Conservation (phyloP, 2,113 vertebrate species). For the Megatriorchis doriae region DNA sequence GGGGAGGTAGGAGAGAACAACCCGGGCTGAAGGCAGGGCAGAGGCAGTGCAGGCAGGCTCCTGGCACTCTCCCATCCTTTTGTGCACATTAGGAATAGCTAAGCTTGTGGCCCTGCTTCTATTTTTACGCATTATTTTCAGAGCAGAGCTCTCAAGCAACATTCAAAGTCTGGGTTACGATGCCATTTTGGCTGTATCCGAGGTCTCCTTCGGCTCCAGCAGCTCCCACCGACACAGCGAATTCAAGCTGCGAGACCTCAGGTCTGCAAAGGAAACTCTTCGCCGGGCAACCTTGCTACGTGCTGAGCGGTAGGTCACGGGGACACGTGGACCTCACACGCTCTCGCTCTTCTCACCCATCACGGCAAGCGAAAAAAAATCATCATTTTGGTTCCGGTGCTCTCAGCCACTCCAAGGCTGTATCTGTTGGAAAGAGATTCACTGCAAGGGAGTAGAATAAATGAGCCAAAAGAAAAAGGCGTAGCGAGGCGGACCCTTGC, state of each 20-base stretch:
- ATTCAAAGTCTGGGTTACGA: neutral
- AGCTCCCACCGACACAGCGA: neutral
- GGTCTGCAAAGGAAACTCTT: neutral
- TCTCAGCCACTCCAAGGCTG: fast-evolving
- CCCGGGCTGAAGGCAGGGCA: neutral
- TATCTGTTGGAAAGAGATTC: neutral
- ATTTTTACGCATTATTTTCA: slow-evolving; percentile 6
- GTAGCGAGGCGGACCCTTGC: neutral
- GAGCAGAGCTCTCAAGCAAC: neutral
- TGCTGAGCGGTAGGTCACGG: neutral
- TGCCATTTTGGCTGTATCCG: neutral
- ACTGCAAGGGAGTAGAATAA: neutral
- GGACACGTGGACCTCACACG: fast-evolving
- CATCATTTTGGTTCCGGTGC: neutral
- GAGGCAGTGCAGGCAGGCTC: neutral
- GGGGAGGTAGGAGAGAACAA: neutral
- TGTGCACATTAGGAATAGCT: neutral
- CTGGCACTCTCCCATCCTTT: slow-evolving; percentile 25
- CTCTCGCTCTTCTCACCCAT: neutral
- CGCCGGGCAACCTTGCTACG: neutral
- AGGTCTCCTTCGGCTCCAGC: neutral
- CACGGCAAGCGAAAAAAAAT: neutral
- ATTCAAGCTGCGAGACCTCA: neutral
- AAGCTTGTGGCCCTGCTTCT: neutral
- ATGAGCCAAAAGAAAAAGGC: neutral